Conservation (phyloP, 2,888 invertebrate genomes). For the Diplazon laetatorius region DNA sequence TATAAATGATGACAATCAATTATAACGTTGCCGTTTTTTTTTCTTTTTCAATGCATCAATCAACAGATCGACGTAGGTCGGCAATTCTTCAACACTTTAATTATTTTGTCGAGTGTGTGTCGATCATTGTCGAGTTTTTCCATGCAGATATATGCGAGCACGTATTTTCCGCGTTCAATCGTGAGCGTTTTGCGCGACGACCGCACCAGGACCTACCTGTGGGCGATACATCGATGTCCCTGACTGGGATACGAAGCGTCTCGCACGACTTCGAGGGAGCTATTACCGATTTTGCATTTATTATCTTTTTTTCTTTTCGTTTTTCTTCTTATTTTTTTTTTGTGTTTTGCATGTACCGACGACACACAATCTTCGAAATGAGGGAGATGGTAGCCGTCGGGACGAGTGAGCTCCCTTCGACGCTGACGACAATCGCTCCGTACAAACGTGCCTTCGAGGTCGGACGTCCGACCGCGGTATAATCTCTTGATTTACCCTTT, state of each 20-base stretch:
- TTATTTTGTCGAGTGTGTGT: slow-evolving; percentile 43
- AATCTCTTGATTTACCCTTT: slow-evolving; percentile 9
- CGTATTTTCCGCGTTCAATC: slow-evolving; percentile 45
- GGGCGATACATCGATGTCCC: slow-evolving; percentile 18
- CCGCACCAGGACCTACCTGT: slow-evolving; percentile 25
- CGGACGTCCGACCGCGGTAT: slow-evolving; percentile 39
- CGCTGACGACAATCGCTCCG: slow-evolving; percentile 57
- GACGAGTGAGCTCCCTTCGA: slow-evolving; percentile 37
- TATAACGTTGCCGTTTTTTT: too few species aligned
- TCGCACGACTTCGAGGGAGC: slow-evolving; percentile 66
- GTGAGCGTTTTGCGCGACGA: slow-evolving; percentile 48
- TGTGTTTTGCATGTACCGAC: slow-evolving; percentile 44
- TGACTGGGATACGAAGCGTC: slow-evolving; percentile 49
- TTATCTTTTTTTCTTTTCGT: slow-evolving; percentile 45
- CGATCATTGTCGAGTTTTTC: slow-evolving; percentile 32
- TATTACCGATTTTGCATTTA: slow-evolving; percentile 71
- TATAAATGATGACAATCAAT: too few species aligned
- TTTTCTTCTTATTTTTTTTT: slow-evolving; percentile 46
- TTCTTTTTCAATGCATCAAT: too few species aligned
- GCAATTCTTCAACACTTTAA: slow-evolving; percentile 49
- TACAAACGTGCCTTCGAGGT: slow-evolving; percentile 55
- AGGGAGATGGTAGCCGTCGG: slow-evolving; percentile 32
- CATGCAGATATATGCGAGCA: slow-evolving; percentile 20
- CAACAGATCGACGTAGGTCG: slow-evolving; percentile 16
- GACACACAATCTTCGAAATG: slow-evolving; percentile 60